phyloP scores from a whole-genome alignment of 2,797 vertebrate species.

The Linurgus olivaceus region DNA sequence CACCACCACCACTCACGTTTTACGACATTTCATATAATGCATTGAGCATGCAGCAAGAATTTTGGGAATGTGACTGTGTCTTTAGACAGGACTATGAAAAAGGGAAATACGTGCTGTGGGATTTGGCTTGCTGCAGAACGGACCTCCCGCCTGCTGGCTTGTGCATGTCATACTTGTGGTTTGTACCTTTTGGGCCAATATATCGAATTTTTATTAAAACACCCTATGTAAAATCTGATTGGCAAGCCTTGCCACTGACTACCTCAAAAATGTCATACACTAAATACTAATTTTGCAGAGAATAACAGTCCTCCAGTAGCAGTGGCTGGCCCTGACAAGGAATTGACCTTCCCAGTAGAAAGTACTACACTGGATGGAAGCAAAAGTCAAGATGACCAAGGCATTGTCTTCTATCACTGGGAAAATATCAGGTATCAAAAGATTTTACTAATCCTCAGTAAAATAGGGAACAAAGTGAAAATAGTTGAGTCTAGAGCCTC shows the following conservation, averaged over 20 bases:
- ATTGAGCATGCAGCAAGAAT: background rate
- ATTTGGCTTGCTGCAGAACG: background rate
- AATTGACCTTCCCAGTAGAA: constrained; percentile 79
- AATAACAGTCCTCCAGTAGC: constrained; percentile 81
- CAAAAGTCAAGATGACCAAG: constrained; percentile 81
- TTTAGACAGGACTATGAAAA: background rate
- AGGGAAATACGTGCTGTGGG: background rate
- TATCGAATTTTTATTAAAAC: background rate
- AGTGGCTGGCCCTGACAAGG: constrained; percentile 81
- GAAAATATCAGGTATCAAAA: constrained; percentile 84
- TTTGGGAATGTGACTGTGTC: background rate
- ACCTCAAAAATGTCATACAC: background rate
- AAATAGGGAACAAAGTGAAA: background rate
- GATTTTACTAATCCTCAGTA: background rate
- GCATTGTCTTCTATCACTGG: constrained; percentile 83
- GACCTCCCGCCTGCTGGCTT: background rate
- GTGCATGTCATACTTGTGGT: background rate
- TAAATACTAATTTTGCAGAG: constrained; percentile 57
- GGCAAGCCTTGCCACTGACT: background rate
- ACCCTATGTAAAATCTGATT: background rate
- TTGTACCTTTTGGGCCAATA: background rate
- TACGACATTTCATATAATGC: background rate
- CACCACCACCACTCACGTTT: background rate
- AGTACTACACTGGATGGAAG: constrained; percentile 81
- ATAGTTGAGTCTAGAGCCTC: background rate